Base-by-base conservation (phyloP, 2,888 invertebrate species). In the Thyatira batis region DNA sequence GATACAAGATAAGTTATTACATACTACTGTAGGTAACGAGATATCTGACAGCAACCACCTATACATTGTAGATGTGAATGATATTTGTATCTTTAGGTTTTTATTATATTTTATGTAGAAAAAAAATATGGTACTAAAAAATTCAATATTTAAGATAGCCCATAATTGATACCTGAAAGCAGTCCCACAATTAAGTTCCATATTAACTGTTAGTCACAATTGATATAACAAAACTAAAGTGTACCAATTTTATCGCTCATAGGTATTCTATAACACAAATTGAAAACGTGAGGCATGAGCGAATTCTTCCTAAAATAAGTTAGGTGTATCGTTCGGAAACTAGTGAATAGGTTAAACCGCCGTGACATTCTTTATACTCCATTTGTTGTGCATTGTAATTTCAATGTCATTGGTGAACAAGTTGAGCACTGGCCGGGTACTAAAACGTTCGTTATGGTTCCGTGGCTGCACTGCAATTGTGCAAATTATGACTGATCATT, bases 391-490 rank as follows among this genome's bases (percentile, higher is more conserved):
- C 5, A 46, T 46, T 46, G 23, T 46, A 25, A 8, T 23, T 13
- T 46, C 45, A 25, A 46, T 46, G 45, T 23, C 45, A 46, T 25
- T 13, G 25, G 45, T 23, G 20, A 45, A 45, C 23, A 45, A 45
- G 45, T 21, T 45, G 23, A 45, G 23, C 20, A 39, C 45, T 45
- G 45, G 39, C 39, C 17, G 8, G 17, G 17, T 30, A 8, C 39
- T 39, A 39, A 39, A 39, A 39, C 45, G 23, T 23, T 45, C 21
- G 20, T 45, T 45, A 23, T 23, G 45, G 21, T 23, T 20, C n/a
- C 11, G 20, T 45, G 20, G 45, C n/a, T 20, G 45, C 45, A 20
- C 17, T 39, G 2, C 45, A 45, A 21, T 45, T 21, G 45, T 45
- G 21, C 21, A 46, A 46, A 13, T 25, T 23, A 46, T 46, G 17